A percentile compares a stretch with the other conserved stretches of the same genome.
Conservation (phyloP, 2,888 invertebrate species). For the Tetrapedia diversipes region DNA sequence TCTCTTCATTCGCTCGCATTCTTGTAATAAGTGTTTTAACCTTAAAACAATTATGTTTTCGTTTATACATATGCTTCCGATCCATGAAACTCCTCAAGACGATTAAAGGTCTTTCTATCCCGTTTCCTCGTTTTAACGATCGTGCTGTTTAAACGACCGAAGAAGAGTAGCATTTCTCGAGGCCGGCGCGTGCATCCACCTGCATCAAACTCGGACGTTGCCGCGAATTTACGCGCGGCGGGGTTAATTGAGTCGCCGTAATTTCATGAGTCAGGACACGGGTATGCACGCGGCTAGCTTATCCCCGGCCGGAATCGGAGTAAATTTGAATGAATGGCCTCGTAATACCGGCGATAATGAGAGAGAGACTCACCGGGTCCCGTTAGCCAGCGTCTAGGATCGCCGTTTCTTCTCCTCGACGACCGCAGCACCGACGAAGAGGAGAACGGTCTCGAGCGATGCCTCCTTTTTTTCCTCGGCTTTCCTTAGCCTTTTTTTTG, state of each 20-base stretch:
- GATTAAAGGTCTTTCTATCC: no score
- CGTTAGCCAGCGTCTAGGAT: constrained; percentile 41
- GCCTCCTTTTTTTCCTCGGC: not conserved
- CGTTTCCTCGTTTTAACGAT: no score
- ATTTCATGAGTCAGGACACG: constrained; percentile 37
- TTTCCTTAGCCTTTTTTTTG: not conserved
- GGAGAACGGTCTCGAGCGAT: constrained; percentile 30
- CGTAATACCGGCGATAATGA: constrained; percentile 54
- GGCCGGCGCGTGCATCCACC: not conserved
- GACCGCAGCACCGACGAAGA: not conserved
- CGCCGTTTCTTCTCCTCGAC: constrained; percentile 39
- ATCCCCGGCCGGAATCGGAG: constrained; percentile 51
- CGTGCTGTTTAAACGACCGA: no score
- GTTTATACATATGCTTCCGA: no score
- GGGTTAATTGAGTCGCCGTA: constrained; percentile 56
- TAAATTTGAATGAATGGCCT: constrained; percentile 56
- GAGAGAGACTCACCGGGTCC: constrained; percentile 44
- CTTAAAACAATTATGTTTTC: no score
- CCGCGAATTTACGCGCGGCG: constrained; percentile 27
- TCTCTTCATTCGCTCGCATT: no score
- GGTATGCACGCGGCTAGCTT: constrained; percentile 49
- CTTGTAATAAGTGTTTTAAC: no score
- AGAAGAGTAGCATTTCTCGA: no score
- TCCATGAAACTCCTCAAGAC: no score
- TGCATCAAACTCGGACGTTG: constrained; percentile 1